Evolutionary conservation across 2,888 invertebrate species (phyloP).

Genomic region (Tortrix viridana): DNA sequence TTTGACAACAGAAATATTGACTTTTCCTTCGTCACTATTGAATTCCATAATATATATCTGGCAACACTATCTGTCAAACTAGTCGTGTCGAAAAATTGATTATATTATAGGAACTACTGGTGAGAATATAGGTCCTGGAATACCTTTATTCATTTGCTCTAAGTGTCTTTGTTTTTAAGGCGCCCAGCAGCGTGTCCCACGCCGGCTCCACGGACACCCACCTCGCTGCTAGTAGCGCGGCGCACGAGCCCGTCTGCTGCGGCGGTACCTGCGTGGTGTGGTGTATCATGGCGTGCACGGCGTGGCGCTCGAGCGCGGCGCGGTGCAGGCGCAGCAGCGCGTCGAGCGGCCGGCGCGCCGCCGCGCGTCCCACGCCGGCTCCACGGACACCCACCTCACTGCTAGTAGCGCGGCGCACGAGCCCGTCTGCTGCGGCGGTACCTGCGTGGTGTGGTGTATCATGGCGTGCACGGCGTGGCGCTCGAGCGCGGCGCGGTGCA

Average conservation of each 20-base stretch:
- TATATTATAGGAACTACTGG: no score
- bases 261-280: slow-evolving; percentile 87
- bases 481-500: slow-evolving; percentile 93
- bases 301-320: slow-evolving; percentile 91
- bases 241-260: no score
- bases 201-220: slow-evolving; percentile 98
- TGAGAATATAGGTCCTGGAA: no score
- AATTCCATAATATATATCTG: no score
- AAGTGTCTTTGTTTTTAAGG: no score
- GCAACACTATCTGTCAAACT: no score
- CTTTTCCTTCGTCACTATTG: no score
- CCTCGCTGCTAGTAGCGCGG: slow-evolving; percentile 94
- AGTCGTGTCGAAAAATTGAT: no score
- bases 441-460: slow-evolving; percentile 89
- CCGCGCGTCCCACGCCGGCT: slow-evolving; percentile 95
- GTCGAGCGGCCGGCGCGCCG: slow-evolving; percentile 92
- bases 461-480: slow-evolving; percentile 93
- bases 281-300: slow-evolving; percentile 93
- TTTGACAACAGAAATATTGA: no score
- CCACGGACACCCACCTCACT: slow-evolving; percentile 96
- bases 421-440: slow-evolving; percentile 88
- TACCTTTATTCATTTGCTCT: no score
- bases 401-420: slow-evolving; percentile 90
- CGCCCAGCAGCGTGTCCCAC: slow-evolving; percentile 93
- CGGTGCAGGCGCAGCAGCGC: slow-evolving; percentile 94